Percentiles rank a stretch among this genome's conserved stretches.
Evolutionary conservation across 92 coral and sea anemone species (phyloP).

Genomic region (Paragorgia papillata): DNA sequence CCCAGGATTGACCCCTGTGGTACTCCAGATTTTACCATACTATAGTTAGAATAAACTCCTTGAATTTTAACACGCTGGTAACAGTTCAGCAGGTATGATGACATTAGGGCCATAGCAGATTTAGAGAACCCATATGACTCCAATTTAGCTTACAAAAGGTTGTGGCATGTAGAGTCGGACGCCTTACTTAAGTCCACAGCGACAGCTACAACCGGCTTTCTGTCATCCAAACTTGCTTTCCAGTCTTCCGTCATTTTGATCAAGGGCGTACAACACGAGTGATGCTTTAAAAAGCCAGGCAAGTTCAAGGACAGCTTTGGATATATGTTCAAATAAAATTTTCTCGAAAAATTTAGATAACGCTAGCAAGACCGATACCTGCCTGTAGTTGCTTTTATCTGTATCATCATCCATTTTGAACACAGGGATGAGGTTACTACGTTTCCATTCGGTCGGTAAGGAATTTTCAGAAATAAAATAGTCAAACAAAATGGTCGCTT

Average conservation of each 20-base stretch:
- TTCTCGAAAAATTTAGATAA: too few relatives aligned
- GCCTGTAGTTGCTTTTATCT: conserved; percentile 45
- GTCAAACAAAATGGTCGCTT: conserved; percentile 44
- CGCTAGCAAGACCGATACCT: conserved; percentile 31
- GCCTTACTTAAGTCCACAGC: conserved; percentile 50
- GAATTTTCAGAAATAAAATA: conserved; percentile 14
- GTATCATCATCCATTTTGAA: conserved; percentile 47
- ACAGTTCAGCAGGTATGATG: conserved; percentile 37
- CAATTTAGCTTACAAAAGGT: conserved; percentile 44
- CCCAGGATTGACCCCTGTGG: conserved; percentile 34
- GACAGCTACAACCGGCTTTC: conserved; percentile 40
- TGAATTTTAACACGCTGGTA: conserved; percentile 34
- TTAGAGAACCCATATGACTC: conserved; percentile 46
- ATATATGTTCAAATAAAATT: too few relatives aligned
- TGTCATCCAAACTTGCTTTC: conserved; percentile 27
- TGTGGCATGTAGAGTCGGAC: conserved; percentile 36
- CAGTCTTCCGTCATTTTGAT: conserved; percentile 57
- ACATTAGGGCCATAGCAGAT: conserved; percentile 40
- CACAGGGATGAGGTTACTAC: conserved; percentile 16
- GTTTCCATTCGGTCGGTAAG: conserved; percentile 55
- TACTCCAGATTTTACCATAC: conserved; percentile 30
- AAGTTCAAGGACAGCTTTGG: conserved; percentile 49
- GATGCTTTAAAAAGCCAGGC: conserved; percentile 53
- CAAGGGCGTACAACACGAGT: conserved; percentile 49
- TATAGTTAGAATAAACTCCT: conserved; percentile 28